A percentile compares a stretch with the other conserved stretches of the same genome.
These are phyloP conservation scores for Agrochola lota DNA, from an alignment of 2,888 invertebrate species.

Conservation along the genomic window DNA sequence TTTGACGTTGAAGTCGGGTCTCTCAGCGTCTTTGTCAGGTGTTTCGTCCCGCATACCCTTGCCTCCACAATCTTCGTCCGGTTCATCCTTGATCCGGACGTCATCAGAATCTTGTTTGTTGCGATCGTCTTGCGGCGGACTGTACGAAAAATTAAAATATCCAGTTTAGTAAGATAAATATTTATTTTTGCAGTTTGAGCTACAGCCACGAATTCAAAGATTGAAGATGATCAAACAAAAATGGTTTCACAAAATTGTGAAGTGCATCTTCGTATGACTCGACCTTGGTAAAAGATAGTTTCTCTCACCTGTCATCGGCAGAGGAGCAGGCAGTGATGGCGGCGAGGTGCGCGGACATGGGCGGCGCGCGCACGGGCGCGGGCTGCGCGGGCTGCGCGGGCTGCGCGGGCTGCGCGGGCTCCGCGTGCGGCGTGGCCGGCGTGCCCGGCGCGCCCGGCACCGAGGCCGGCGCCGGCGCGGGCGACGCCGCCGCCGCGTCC, in stretches of 20 bases:
- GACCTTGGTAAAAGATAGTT: too few relatives aligned
- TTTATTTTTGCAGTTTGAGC: too few relatives aligned
- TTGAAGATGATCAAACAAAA: not conserved
- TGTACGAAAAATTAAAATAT: constrained; percentile 65
- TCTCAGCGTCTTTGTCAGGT: constrained; percentile 88
- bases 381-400: constrained; percentile 65
- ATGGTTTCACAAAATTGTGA: not conserved
- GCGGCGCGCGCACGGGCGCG: constrained; percentile 70
- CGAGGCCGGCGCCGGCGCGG: constrained; percentile 82
- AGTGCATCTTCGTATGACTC: too few relatives aligned
- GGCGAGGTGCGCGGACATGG: constrained; percentile 83
- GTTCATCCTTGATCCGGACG: constrained; percentile 93
- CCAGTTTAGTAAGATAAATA: not conserved
- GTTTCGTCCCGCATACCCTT: constrained; percentile 92
- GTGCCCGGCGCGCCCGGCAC: constrained; percentile 78
- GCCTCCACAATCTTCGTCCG: constrained; percentile 91
- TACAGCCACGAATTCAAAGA: not conserved
- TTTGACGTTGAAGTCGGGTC: constrained; percentile 76
- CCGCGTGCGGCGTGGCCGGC: constrained; percentile 76
- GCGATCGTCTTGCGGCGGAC: constrained; percentile 91
- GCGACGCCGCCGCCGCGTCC: constrained; percentile 72
- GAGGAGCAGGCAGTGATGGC: constrained; percentile 52
- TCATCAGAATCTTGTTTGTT: constrained; percentile 93
- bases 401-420: constrained; percentile 71
- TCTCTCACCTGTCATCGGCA: constrained; percentile 64